Base-by-base conservation (phyloP, 2,797 vertebrate genomes). In the Clarias platycephalus region DNA sequence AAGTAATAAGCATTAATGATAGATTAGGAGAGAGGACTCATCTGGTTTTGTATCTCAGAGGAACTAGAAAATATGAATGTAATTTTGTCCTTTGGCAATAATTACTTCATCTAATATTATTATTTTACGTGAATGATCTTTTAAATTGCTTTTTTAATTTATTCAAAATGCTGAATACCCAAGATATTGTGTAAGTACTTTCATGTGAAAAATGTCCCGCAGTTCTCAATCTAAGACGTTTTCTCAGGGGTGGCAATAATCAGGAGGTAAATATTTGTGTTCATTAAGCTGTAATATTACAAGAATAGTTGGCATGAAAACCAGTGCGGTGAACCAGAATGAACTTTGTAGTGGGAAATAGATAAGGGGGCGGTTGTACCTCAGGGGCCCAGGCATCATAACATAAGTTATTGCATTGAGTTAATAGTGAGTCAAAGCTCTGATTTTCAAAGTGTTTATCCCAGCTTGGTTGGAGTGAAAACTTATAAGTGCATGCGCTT, bases 71-170 rank as follows among this genome's bases (percentile, higher is more conserved):
- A 58, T 75, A 71, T 71, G 66, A 49, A 63, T 78, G 26, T 67
- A 62, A 53, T 77, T 85, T 77, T 81, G 31, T 79, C 74, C 40
- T 83, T 86, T 68, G 34, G 57, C 74, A 82, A 40, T 86, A 72
- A 83, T 83, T 72, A 86, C 57, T 70, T 82, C 28, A 86, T 82
- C 44, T 79, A 72, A 71, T 86, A 81, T 55, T 66, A 67, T 83
- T 72, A 75, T 80, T 81, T 85, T 81, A 55, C 18, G 8, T 62
- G 66, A 71, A 7, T 71, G 53, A n/a, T 80, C 58, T 63, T 63
- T 57, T 80, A 40, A 70, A 70, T 62, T 60, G 16, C 34, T 76
- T 44, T 76, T 37, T 85, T 24, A 60, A 84, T 81, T 26, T 55
- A 58, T 67, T 81, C n/a, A 26, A 72, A 37, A 64, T 28, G 15